Percentiles rank a stretch among this genome's conserved stretches.
phyloP scores from a whole-genome alignment of 2,797 vertebrate genomes.

The Lacerta bilineata region DNA sequence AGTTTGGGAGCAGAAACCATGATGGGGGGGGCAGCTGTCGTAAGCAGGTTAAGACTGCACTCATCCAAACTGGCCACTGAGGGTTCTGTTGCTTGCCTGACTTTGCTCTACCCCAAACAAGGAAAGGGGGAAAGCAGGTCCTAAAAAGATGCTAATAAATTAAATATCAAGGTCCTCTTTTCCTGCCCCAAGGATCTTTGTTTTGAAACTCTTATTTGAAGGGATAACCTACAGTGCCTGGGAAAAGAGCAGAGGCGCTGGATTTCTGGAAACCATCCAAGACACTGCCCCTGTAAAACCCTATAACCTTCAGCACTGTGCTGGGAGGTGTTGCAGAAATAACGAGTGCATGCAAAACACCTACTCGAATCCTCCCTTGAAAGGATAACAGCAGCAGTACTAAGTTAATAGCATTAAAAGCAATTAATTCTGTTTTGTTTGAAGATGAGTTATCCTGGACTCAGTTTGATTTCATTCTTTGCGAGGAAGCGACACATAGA shows the following conservation, averaged over 20 bases:
- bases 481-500: rapidly evolving
- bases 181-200: not conserved
- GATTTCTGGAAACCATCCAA: not conserved
- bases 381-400: rapidly evolving
- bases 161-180: not conserved
- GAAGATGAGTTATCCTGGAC: not conserved
- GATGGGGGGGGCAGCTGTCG: too few species aligned
- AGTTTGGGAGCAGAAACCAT: not conserved
- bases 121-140: too few species aligned
- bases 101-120: not conserved
- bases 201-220: slow-evolving; percentile 21
- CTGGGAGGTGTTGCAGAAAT: rapidly evolving
- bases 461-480: not conserved
- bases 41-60: not conserved
- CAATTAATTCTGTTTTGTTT: not conserved
- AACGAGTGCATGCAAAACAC: rapidly evolving
- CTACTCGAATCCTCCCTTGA: not conserved
- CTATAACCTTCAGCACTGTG: not conserved
- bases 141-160: not conserved
- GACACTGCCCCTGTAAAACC: slow-evolving; percentile 25
- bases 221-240: not conserved
- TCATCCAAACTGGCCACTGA: not conserved
- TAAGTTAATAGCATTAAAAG: not conserved
- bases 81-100: not conserved
- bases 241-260: not conserved